Evolutionary conservation across 2,797 vertebrate species (phyloP).

Genomic region (Lagorchestes hirsutus): DNA sequence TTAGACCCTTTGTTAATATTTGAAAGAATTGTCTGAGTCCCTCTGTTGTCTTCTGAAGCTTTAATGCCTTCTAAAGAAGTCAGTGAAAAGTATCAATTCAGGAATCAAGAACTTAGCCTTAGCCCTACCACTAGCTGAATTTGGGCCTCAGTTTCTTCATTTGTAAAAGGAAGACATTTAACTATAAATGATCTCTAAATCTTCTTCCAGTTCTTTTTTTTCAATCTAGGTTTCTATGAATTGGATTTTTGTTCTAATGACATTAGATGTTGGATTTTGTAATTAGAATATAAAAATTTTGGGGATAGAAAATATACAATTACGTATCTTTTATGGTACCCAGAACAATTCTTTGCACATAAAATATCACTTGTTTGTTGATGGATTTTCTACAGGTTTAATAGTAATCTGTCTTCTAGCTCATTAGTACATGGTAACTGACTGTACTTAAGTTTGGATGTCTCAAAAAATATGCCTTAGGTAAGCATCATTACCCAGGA

Average conservation of each 20-base stretch:
- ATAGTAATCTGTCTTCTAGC: neutral
- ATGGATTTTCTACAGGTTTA: neutral
- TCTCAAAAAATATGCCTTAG: no score
- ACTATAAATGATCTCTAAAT: neutral
- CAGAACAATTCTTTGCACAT: neutral
- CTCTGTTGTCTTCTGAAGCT: constrained; percentile 18
- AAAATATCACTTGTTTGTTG: neutral
- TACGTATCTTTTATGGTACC: neutral
- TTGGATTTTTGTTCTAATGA: neutral
- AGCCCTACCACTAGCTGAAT: no score
- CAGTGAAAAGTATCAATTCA: neutral
- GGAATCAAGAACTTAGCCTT: neutral
- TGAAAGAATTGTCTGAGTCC: constrained; percentile 26
- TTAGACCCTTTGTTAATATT: neutral
- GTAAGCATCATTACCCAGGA: no score
- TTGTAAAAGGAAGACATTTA: neutral
- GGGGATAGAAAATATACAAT: neutral
- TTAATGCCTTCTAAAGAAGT: neutral
- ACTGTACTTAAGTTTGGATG: no score
- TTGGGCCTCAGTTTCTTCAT: neutral
- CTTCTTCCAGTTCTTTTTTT: neutral
- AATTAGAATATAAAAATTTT: neutral
- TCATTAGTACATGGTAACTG: no score
- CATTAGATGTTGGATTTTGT: neutral
- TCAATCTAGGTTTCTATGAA: neutral